Conservation (phyloP, 2,797 vertebrate genomes). For the Megalops cyprinoides region DNA sequence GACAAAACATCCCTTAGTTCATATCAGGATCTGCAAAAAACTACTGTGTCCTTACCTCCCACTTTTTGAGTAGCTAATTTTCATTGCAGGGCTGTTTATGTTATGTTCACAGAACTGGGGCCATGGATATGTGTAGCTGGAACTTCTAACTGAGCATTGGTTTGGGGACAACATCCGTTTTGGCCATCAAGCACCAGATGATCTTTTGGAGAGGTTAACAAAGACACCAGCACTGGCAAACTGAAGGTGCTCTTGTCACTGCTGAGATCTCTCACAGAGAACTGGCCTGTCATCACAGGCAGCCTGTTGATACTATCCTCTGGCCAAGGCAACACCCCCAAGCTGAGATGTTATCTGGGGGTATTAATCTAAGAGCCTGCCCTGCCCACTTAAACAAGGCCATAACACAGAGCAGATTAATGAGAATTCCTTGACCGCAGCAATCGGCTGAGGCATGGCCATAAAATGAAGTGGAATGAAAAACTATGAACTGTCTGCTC, state of each 20-base stretch:
- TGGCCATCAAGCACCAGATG: background rate
- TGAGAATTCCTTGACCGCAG: background rate
- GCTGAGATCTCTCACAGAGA: conserved; percentile 30
- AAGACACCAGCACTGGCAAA: conserved; percentile 25
- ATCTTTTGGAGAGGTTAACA: background rate
- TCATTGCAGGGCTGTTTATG: background rate
- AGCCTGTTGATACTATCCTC: conserved; percentile 35
- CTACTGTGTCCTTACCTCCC: background rate
- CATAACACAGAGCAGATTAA: background rate
- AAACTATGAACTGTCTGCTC: background rate
- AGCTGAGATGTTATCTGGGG: conserved; percentile 39
- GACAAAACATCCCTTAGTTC: background rate
- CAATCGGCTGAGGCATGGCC: background rate
- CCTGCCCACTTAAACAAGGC: background rate
- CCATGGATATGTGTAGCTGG: no score
- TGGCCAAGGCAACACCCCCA: conserved; percentile 31
- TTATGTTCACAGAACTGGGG: background rate
- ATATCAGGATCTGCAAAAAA: background rate
- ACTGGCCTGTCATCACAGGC: conserved; percentile 48
- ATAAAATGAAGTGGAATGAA: background rate
- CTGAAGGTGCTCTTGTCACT: conserved; percentile 23
- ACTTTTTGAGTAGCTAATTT: background rate
- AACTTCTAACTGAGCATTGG: no score
- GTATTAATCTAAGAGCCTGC: background rate
- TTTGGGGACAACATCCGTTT: conserved; percentile 30